Percentiles rank a stretch among this genome's conserved stretches.
Evolutionary conservation across 2,888 invertebrate genomes (phyloP).

Genomic region (Cyrtodaria siliqua): DNA sequence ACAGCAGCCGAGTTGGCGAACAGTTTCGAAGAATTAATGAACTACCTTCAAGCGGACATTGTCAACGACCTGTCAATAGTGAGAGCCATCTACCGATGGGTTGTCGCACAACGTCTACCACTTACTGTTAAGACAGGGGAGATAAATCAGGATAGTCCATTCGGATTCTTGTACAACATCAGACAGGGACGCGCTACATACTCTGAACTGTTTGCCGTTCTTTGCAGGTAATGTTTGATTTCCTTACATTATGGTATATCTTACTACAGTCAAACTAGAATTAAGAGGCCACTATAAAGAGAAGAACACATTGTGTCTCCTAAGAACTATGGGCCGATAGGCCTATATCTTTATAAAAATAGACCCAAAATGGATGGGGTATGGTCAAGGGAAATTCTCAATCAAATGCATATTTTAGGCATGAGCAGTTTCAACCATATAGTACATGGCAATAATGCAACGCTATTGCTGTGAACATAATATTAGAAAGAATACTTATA

Average conservation of each 20-base stretch:
- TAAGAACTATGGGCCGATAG: not conserved
- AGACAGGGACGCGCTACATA: slow-evolving; percentile 58
- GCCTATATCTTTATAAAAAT: too few species aligned
- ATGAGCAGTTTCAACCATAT: too few species aligned
- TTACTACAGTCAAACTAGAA: not conserved
- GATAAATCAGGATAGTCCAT: slow-evolving; percentile 57
- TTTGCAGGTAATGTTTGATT: slow-evolving; percentile 70
- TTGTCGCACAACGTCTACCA: slow-evolving; percentile 59
- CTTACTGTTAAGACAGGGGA: slow-evolving; percentile 39
- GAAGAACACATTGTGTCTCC: too few species aligned
- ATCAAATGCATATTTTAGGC: too few species aligned
- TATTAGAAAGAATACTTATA: too few species aligned
- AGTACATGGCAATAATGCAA: too few species aligned
- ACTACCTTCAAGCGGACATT: slow-evolving; percentile 51
- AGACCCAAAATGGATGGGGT: too few species aligned
- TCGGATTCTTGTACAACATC: slow-evolving; percentile 62
- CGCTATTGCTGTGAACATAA: too few species aligned
- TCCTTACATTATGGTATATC: not conserved
- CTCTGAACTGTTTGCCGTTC: slow-evolving; percentile 58
- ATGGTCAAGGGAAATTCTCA: too few species aligned
- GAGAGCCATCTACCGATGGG: slow-evolving; percentile 68
- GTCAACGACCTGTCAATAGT: slow-evolving; percentile 56
- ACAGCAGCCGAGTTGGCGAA: slow-evolving; percentile 40
- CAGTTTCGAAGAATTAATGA: slow-evolving; percentile 63
- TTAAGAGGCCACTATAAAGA: too few species aligned